Conservation (phyloP, 2,888 invertebrate species). For the Torymus tubicola region DNA sequence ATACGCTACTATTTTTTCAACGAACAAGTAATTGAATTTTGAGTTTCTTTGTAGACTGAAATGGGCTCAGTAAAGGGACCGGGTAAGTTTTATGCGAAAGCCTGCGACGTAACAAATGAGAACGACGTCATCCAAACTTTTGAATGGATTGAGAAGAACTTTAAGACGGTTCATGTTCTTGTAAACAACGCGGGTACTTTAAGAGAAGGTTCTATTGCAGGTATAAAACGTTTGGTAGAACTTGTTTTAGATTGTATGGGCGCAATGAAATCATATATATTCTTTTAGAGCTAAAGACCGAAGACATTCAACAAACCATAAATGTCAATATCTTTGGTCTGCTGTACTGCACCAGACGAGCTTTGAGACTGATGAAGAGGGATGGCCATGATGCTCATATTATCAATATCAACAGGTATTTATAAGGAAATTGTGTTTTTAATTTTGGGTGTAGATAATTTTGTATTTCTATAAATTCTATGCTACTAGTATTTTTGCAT, state of each 20-base stretch:
- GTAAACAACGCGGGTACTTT: slow-evolving; percentile 73
- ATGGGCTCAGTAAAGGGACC: slow-evolving; percentile 31
- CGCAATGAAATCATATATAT: too few species aligned
- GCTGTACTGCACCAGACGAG: slow-evolving; percentile 63
- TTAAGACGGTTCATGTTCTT: slow-evolving; percentile 71
- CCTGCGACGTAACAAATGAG: slow-evolving; percentile 71
- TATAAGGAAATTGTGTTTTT: neutral
- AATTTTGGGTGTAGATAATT: too few species aligned
- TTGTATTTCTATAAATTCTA: too few species aligned
- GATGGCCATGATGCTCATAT: slow-evolving; percentile 63
- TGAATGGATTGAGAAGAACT: slow-evolving; percentile 66
- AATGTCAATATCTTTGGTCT: slow-evolving; percentile 66
- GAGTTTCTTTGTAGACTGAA: neutral
- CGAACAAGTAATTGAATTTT: too few species aligned
- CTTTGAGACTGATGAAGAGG: slow-evolving; percentile 64
- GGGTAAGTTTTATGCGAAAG: slow-evolving; percentile 68
- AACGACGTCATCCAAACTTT: slow-evolving; percentile 68
- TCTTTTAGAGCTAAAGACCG: neutral
- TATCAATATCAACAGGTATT: slow-evolving; percentile 65
- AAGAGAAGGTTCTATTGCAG: slow-evolving; percentile 13
- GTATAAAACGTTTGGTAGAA: neutral
- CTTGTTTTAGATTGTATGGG: too few species aligned
- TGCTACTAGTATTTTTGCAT: too few species aligned
- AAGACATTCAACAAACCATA: slow-evolving; percentile 56
- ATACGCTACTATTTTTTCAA: too few species aligned